A percentile compares a stretch with the other conserved stretches of the same genome.
Evolutionary conservation across 2,113 vertebrate species (phyloP).

Genomic region (Trematomus loennbergii): DNA sequence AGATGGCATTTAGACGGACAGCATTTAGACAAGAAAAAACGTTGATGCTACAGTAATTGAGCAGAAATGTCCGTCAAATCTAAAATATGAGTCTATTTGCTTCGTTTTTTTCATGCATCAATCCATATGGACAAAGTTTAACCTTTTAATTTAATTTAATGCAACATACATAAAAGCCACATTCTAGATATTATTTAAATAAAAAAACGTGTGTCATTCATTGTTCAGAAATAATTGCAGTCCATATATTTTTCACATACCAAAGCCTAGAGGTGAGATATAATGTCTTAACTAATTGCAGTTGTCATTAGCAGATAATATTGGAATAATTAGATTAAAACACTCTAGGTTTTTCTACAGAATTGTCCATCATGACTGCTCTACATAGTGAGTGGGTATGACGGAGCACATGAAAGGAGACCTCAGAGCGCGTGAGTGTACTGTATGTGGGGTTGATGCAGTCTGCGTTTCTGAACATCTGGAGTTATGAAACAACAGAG

Average conservation of each 20-base stretch:
- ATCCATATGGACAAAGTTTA: background rate
- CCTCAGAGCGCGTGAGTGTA: slow-evolving; percentile 28
- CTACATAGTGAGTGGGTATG: slow-evolving; percentile 4
- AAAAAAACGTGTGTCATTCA: too few species aligned
- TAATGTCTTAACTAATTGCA: too few species aligned
- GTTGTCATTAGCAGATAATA: background rate
- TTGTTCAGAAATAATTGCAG: too few species aligned
- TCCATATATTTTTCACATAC: too few species aligned
- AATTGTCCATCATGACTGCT: background rate
- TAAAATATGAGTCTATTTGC: background rate
- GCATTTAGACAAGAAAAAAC: background rate
- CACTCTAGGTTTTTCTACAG: background rate
- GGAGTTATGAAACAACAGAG: slow-evolving; percentile 49
- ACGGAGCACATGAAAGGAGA: slow-evolving; percentile 69
- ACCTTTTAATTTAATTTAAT: background rate
- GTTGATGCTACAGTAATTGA: background rate
- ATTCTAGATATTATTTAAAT: background rate
- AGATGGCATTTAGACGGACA: background rate
- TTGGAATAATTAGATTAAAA: background rate
- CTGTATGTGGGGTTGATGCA: slow-evolving; percentile 18
- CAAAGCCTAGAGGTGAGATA: too few species aligned
- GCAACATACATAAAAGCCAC: background rate
- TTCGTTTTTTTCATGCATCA: background rate
- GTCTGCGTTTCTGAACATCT: slow-evolving; percentile 56
- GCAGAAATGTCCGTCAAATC: slow-evolving; percentile 8